phyloP scores from a whole-genome alignment of 2,888 invertebrate genomes.

The Dione juno region DNA sequence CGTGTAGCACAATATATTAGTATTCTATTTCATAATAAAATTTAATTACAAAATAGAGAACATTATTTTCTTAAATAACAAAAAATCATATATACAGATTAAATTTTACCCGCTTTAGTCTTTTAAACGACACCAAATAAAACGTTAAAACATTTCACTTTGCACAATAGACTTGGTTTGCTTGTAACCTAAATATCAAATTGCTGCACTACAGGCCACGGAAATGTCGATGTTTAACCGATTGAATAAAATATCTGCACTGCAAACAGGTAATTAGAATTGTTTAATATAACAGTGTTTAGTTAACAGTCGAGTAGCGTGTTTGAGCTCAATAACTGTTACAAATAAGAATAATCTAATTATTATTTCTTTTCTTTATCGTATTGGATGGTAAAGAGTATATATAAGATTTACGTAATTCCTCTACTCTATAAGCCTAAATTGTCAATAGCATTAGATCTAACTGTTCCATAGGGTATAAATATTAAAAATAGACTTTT shows the following conservation, averaged over 20 bases:
- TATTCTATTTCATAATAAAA: too few species aligned
- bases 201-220: conserved; percentile 66
- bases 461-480: too few species aligned
- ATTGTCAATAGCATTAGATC: too few species aligned
- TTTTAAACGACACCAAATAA: conserved; percentile 55
- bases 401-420: too few species aligned
- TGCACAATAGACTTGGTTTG: conserved; percentile 78
- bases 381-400: too few species aligned
- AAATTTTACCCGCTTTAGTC: conserved; percentile 25
- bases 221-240: conserved; percentile 65
- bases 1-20: too few species aligned
- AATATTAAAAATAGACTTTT: too few species aligned
- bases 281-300: conserved; percentile 38
- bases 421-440: too few species aligned
- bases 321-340: neutral
- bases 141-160: conserved; percentile 75
- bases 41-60: too few species aligned
- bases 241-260: conserved; percentile 63
- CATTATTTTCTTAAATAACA: neutral
- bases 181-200: conserved; percentile 80
- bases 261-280: conserved; percentile 35
- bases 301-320: conserved; percentile 30
- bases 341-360: neutral
- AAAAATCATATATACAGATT: neutral
- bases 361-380: neutral